Base-by-base conservation (phyloP, 2,113 vertebrate species). In the Eptesicus fuscus region DNA sequence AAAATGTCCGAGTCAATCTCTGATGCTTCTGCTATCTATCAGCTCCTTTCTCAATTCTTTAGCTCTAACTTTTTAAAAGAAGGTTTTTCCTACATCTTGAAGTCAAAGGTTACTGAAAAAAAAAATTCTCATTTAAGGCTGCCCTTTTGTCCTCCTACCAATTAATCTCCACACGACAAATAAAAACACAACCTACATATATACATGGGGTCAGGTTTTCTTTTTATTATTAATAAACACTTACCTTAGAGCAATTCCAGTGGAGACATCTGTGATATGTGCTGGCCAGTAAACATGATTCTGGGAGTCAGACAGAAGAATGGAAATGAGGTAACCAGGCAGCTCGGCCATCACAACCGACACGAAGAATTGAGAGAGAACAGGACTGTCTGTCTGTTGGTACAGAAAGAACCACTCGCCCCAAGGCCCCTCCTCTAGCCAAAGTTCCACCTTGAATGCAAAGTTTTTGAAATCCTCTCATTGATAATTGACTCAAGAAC, bases 311-410 rank as follows among this genome's bases (percentile, higher is more conserved):
- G 40, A 37, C 40, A 10, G 12, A n/a, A 82, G 53, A 59, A 3
- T 51, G 5, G 17, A 28, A 32, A 17, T 47, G 9, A 47, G 42
- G 13, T 6, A 32, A 18, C 42, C 17, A 51, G 0, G 8, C 32
- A 32, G 8, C n/a, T 12, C 2, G 2, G 51, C 40, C 22, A 35
- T 7, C 18, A 37, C 8, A 18, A 30, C 35, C 1, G 0, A 4
- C 0, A 28, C 0, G 0, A 65, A 17, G 44, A 8, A 1, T 3
- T 1, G 47, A 67, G 65, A 40, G 18, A 44, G 9, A 69, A 10
- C 4, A 14, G 56, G 14, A 2, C 18, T 2, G 0, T 2, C 53
- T 23, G 35, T 22, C 1, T 1, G 35, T 0, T 0, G 44, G 30
- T 35, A 47, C 1, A 17, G 2, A 11, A 0, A 56, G 17, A 44